Conservation (phyloP, 2,888 invertebrate genomes). For the Crioceris asparagi region DNA sequence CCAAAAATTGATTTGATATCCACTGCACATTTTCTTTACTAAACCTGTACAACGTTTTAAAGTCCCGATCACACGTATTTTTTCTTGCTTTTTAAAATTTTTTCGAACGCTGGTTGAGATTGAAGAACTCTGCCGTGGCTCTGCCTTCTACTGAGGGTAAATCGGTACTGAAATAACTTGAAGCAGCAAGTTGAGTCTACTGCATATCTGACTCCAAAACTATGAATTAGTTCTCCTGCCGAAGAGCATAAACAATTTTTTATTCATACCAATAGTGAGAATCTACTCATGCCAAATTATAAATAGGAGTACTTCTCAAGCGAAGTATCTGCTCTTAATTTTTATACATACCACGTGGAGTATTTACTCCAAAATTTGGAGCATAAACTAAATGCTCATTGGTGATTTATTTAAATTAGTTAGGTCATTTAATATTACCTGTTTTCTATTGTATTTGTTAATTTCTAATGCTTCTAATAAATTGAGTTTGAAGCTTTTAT, state of each 20-base stretch:
- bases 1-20: too few species aligned
- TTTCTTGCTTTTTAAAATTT: slow-evolving; percentile 3
- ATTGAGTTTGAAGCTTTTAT: too few species aligned
- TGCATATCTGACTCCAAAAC: neutral
- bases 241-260: neutral
- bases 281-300: slow-evolving; percentile 1
- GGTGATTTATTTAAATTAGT: too few species aligned
- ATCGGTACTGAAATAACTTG: too few species aligned
- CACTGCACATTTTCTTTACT: slow-evolving; percentile 1
- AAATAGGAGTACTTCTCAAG: slow-evolving; percentile 4
- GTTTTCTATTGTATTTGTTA: too few species aligned
- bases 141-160: too few species aligned
- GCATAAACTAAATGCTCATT: neutral
- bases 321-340: slow-evolving; percentile 1
- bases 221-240: neutral
- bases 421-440: too few species aligned
- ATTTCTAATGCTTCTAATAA: too few species aligned
- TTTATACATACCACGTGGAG: slow-evolving; percentile 2
- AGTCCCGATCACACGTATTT: slow-evolving; percentile 4
- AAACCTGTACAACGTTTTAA: slow-evolving; percentile 3
- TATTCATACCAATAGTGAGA: slow-evolving; percentile 1
- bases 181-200: too few species aligned
- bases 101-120: slow-evolving; percentile 4
- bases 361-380: slow-evolving; percentile 3
- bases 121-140: slow-evolving; percentile 5